Base-by-base conservation (phyloP, 1,140 invertebrate genomes). In the Ostrea edulis region DNA sequence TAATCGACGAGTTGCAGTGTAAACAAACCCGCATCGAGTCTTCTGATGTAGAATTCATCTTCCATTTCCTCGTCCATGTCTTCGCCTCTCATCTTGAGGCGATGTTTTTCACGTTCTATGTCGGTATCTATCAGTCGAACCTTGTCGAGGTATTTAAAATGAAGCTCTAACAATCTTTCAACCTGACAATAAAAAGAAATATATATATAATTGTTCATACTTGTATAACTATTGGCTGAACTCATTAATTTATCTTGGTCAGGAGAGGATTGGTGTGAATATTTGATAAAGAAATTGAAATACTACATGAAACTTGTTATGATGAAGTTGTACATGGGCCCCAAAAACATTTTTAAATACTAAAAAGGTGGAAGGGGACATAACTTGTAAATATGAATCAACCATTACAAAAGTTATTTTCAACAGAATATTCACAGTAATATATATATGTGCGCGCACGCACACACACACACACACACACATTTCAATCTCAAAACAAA, bases 61-160 rank as follows among this genome's bases (percentile, higher is more conserved):
- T 98, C 97, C 90, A 97, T 96, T 51, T 95, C 94, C 51, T 96
- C 95, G 52, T 95, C 95, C 17, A 95, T 85, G 20, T 93, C 92
- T 29, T 93, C 90, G n/a, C 92, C 93, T 2, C 86, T 68, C 8
- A 92, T 89, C 52, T 92, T 92, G 29, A 93, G 62, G 77, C 90
- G 89, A 91, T 94, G 84, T 94, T 95, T 94, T 87, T 96, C 96
- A 86, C 95, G 94, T 90, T 97, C 97, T 91, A 97, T 97, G 90
- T 92, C 96, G 77, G 96, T 96, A 95, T 99, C 98, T n/a, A 97
- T 96, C 83, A 96, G 95, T 92, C 98, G 97, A 0, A 99, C 97
- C 95, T 98, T 98, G 92, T 98, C 98, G 91, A 98, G 96, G 95
- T 99, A 99, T 94, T 99, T 99, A 92, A 99, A 98, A 95, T 99